Conservation (phyloP, 2,797 vertebrate species). For the Octomys mimax region DNA sequence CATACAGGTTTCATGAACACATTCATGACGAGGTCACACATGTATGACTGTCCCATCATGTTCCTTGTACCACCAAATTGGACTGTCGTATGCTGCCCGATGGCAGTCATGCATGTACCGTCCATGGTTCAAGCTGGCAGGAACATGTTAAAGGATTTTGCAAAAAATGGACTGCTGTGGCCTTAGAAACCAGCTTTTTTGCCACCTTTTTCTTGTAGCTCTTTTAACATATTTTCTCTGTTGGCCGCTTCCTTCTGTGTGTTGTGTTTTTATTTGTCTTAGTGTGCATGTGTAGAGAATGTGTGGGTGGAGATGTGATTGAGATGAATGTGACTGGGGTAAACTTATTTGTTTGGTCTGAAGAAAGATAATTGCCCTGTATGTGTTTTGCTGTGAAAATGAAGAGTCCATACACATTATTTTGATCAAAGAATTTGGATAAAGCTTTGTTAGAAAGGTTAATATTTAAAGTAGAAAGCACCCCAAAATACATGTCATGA, state of each 20-base stretch:
- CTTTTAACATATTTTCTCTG: not conserved
- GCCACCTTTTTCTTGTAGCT: not conserved
- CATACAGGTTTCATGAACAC: not conserved
- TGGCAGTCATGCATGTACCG: not conserved
- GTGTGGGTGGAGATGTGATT: not conserved
- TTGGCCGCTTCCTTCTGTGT: not conserved
- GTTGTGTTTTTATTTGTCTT: not conserved
- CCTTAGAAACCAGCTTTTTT: not conserved
- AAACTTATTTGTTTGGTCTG: not conserved
- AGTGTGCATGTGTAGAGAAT: not conserved
- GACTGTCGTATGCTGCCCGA: not conserved
- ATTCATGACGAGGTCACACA: not conserved
- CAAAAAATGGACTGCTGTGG: not conserved
- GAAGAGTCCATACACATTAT: not conserved
- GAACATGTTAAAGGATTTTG: not conserved
- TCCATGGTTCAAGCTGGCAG: not conserved
- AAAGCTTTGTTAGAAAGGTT: slow-evolving; percentile 11
- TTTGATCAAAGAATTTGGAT: not conserved
- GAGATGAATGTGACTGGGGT: not conserved
- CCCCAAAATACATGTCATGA: not conserved
- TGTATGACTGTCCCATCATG: not conserved
- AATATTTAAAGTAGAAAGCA: slow-evolving; percentile 17
- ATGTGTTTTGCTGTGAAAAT: slow-evolving; percentile 19
- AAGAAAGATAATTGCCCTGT: not conserved
- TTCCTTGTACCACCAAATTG: not conserved